phyloP scores from a whole-genome alignment of 2,797 vertebrate genomes.

The Rhyacichthys aspro region DNA sequence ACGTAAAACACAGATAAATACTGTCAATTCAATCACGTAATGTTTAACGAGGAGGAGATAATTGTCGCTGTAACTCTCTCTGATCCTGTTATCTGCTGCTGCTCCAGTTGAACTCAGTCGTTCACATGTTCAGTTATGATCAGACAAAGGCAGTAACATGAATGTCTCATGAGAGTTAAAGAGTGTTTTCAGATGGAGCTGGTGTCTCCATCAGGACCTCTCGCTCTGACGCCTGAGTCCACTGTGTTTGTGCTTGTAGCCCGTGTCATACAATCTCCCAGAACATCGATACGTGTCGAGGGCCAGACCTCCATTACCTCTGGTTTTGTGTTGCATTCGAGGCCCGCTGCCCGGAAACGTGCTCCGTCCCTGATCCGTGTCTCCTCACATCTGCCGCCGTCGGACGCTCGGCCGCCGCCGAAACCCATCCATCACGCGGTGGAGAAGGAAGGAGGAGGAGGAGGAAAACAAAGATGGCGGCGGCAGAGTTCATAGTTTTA shows the following conservation, averaged over 20 bases:
- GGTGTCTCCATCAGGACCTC: no score
- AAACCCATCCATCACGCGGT: constrained; percentile 79
- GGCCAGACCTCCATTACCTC: constrained; percentile 57
- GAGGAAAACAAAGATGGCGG: constrained; percentile 62
- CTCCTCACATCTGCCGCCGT: constrained; percentile 53
- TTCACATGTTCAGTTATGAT: no score
- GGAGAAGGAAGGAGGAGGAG: constrained; percentile 27
- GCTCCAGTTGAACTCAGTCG: no score
- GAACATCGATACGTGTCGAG: constrained; percentile 68
- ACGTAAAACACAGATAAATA: no score
- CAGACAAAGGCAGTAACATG: no score
- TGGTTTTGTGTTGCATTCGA: constrained; percentile 66
- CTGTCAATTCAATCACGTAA: no score
- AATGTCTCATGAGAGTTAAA: no score
- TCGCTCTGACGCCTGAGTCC: no score
- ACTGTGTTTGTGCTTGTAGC: constrained; percentile 30
- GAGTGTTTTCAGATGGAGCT: no score
- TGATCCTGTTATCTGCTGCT: no score
- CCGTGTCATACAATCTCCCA: constrained; percentile 58
- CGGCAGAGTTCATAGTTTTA: constrained; percentile 78
- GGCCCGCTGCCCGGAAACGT: constrained; percentile 65
- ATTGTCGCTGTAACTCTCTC: no score
- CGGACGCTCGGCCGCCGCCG: constrained; percentile 65
- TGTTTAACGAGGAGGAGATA: no score
- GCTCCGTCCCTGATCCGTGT: constrained; percentile 54